Evolutionary conservation across 2,113 vertebrate genomes (phyloP).

Genomic region (Pristiophorus japonicus): DNA sequence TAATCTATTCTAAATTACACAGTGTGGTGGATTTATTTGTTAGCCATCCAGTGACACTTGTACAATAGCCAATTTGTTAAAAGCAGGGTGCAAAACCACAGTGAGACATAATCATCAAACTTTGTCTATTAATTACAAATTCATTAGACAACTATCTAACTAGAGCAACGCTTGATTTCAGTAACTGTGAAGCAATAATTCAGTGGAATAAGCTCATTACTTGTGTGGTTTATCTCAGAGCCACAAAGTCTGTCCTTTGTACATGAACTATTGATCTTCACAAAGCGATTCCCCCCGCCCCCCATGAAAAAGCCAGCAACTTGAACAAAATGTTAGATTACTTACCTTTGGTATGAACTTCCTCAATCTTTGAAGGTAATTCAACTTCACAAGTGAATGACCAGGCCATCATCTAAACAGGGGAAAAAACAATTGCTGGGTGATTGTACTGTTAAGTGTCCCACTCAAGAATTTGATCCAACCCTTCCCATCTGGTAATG

Average conservation of each 20-base stretch:
- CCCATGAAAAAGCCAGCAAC: neutral
- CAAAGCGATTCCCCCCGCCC: too few relatives aligned
- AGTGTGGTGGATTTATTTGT: neutral
- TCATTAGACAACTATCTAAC: neutral
- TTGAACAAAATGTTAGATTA: slow-evolving; percentile 15
- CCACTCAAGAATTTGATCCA: neutral
- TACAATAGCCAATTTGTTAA: slow-evolving; percentile 14
- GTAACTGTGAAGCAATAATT: slow-evolving; percentile 11
- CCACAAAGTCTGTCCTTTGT: neutral
- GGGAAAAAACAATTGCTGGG: neutral
- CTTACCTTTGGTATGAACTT: neutral
- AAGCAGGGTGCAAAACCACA: slow-evolving; percentile 8
- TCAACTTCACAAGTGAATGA: slow-evolving; percentile 10
- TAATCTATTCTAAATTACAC: neutral
- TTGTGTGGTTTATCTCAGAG: slow-evolving; percentile 2
- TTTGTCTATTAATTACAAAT: slow-evolving; percentile 11
- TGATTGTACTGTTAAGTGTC: neutral
- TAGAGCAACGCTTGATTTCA: neutral
- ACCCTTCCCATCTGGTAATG: neutral
- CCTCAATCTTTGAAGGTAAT: neutral
- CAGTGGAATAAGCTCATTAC: neutral
- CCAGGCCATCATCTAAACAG: neutral
- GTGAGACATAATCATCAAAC: neutral
- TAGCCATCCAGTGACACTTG: neutral
- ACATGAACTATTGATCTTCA: neutral